Percentiles rank a stretch among this genome's conserved stretches.
Conservation (phyloP, 2,888 invertebrate genomes). For the Agriopis leucophaearia region DNA sequence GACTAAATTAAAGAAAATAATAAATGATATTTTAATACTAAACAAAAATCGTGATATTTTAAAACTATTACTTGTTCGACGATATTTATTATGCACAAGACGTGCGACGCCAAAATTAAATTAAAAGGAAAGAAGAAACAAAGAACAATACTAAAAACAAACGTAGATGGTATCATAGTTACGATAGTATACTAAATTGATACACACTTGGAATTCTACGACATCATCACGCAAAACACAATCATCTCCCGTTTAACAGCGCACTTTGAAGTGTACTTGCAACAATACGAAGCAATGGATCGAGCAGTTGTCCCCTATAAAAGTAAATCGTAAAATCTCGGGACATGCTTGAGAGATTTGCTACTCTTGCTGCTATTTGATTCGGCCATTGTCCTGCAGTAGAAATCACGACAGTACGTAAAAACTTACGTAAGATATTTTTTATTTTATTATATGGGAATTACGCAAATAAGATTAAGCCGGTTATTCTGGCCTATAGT, state of each 20-base stretch:
- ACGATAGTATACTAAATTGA: not conserved
- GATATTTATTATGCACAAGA: too few relatives aligned
- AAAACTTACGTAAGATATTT: too few relatives aligned
- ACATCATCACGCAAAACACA: conserved; percentile 11
- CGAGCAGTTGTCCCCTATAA: conserved; percentile 55
- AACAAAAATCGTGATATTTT: too few relatives aligned
- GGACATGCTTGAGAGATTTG: conserved; percentile 47
- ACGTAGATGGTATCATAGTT: not conserved
- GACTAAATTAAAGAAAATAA: too few relatives aligned
- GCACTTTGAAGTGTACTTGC: conserved; percentile 41
- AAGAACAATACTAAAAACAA: too few relatives aligned
- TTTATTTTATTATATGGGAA: too few relatives aligned
- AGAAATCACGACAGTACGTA: conserved; percentile 9
- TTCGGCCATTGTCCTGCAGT: conserved; percentile 35
- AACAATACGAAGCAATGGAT: conserved; percentile 46
- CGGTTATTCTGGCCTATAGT: too few relatives aligned
- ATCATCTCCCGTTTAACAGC: conserved; percentile 30
- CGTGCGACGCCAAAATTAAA: too few relatives aligned
- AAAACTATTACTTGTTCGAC: too few relatives aligned
- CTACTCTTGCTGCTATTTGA: conserved; percentile 43
- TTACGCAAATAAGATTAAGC: too few relatives aligned
- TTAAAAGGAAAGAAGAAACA: too few relatives aligned
- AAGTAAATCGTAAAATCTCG: conserved; percentile 54
- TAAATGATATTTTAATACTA: too few relatives aligned
- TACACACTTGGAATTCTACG: not conserved